Evolutionary conservation across 1,140 invertebrate genomes (phyloP).

Genomic region (Drosophila micromelanica): DNA sequence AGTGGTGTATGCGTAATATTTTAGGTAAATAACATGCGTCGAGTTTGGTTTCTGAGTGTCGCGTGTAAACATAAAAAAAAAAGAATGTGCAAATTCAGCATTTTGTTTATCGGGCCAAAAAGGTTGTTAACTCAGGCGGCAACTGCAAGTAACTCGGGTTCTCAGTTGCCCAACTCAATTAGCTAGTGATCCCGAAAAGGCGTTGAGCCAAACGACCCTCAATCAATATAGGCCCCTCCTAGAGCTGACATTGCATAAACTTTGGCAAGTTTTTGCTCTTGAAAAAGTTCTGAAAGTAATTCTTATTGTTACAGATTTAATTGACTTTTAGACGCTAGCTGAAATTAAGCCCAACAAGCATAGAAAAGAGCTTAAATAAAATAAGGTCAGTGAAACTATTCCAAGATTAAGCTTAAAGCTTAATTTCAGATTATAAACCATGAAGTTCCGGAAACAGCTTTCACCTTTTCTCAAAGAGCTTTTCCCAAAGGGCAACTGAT

Average conservation of each 20-base stretch:
- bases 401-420: background rate
- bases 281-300: constrained; percentile 24
- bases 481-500: background rate
- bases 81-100: constrained; percentile 28
- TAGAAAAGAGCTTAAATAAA: background rate
- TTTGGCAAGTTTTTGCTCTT: constrained; percentile 16
- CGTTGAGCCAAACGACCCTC: constrained; percentile 8
- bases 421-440: background rate
- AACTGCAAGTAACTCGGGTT: constrained; percentile 3
- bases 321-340: constrained; percentile 23
- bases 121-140: constrained; percentile 24
- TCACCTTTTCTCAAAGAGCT: background rate
- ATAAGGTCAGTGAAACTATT: background rate
- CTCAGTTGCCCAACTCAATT: constrained; percentile 47
- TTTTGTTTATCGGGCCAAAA: constrained; percentile 33
- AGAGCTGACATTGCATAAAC: constrained; percentile 3
- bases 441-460: background rate
- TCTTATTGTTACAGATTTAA: constrained; percentile 27
- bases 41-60: constrained; percentile 34
- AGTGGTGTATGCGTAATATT: constrained; percentile 58
- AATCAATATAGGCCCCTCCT: constrained; percentile 32
- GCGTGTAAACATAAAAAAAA: constrained; percentile 37
- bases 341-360: background rate
- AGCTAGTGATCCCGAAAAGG: constrained; percentile 12
- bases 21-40: constrained; percentile 57